A percentile compares a stretch with the other conserved stretches of the same genome.
Conservation (phyloP, 2,113 vertebrate species). For the Larimichthys crocea region DNA sequence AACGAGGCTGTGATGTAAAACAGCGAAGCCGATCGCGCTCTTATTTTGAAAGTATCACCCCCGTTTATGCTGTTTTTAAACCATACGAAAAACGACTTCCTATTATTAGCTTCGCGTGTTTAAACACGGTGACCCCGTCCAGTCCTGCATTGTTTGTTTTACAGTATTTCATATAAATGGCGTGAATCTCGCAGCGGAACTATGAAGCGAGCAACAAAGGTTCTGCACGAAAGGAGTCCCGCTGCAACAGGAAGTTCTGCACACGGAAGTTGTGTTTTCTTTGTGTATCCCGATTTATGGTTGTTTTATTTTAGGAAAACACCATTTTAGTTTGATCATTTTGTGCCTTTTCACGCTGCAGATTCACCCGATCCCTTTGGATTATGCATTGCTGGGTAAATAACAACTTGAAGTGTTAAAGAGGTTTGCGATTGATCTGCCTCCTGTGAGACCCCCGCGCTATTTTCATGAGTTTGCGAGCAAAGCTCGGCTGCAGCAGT, state of each 20-base stretch:
- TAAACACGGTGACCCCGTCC: not conserved
- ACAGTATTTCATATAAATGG: conserved; percentile 44
- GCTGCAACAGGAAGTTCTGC: conserved; percentile 84
- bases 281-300: conserved; percentile 87
- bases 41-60: not conserved
- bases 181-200: conserved; percentile 79
- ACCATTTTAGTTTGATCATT: conserved; percentile 58
- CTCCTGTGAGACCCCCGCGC: conserved; percentile 46
- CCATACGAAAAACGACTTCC: not conserved
- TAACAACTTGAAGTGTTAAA: conserved; percentile 28
- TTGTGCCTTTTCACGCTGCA: conserved; percentile 13
- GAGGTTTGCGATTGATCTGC: conserved; percentile 34
- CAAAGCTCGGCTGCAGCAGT: conserved; percentile 47
- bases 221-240: conserved; percentile 75
- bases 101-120: not conserved
- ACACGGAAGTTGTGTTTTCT: conserved; percentile 88
- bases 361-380: conserved; percentile 34
- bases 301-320: conserved; percentile 83
- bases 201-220: conserved; percentile 46
- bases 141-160: conserved; percentile 49
- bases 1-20: not conserved
- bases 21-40: not conserved
- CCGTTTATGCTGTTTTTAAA: not conserved
- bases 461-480: conserved; percentile 72
- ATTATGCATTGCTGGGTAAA: conserved; percentile 76